These are phyloP conservation scores for Platanista minor DNA, from an alignment of 2,113 vertebrate genomes.

Conservation along the genomic window DNA sequence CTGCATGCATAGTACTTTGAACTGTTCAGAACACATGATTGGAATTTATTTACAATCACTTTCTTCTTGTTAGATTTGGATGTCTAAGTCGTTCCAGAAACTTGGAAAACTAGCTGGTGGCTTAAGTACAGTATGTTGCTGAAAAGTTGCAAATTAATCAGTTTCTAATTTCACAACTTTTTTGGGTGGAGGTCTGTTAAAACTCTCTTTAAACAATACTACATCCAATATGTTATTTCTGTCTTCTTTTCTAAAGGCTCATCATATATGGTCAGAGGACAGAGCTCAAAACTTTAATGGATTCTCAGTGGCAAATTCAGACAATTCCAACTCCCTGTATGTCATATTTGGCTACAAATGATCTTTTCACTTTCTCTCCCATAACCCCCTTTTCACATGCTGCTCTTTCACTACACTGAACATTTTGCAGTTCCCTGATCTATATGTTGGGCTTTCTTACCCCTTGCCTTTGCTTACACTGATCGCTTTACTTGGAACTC, in stretches of 20 bases:
- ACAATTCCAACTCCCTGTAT: background rate
- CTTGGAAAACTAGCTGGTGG: background rate
- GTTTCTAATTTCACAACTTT: background rate
- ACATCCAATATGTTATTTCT: background rate
- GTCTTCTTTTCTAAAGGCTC: background rate
- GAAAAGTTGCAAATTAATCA: background rate
- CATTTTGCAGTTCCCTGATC: background rate
- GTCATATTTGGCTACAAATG: background rate
- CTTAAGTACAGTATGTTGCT: background rate
- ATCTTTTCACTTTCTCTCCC: background rate
- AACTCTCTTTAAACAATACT: background rate
- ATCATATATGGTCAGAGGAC: background rate
- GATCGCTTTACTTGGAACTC: background rate
- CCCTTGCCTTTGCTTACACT: background rate
- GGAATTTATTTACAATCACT: background rate
- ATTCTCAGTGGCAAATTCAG: background rate
- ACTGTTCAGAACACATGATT: background rate
- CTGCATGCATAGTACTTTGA: background rate
- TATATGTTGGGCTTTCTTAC: background rate
- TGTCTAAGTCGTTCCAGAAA: background rate
- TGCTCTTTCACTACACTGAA: background rate
- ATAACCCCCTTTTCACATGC: background rate
- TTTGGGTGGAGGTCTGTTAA: background rate
- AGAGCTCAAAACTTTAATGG: background rate
- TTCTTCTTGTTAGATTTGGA: background rate